Evolutionary conservation across 1,140 invertebrate genomes (phyloP).

Genomic region (Plodia interpunctella): DNA sequence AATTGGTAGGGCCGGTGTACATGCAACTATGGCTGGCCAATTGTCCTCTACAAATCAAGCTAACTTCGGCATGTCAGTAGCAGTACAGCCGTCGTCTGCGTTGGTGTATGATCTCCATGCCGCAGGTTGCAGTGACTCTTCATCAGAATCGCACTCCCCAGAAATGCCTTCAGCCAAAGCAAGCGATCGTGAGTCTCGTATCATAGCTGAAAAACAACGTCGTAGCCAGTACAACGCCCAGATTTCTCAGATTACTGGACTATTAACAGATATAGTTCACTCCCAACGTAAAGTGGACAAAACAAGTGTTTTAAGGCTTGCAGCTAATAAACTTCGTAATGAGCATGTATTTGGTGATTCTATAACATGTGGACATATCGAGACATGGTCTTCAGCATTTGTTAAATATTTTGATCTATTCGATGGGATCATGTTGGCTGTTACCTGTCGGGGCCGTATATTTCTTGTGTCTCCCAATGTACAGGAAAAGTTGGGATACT

Average conservation of each 20-base stretch:
- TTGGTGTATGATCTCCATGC: constrained; percentile 37
- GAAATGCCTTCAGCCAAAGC: constrained; percentile 51
- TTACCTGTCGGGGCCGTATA: constrained; percentile 90
- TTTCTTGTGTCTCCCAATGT: constrained; percentile 91
- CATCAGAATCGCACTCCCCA: constrained; percentile 59
- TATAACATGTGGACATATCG: constrained; percentile 63
- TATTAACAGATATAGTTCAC: constrained; percentile 89
- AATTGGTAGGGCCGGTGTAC: constrained; percentile 37
- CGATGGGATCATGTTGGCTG: constrained; percentile 87
- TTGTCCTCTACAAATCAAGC: constrained; percentile 30
- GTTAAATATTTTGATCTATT: constrained; percentile 78
- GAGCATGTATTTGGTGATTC: constrained; percentile 78
- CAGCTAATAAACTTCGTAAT: constrained; percentile 85
- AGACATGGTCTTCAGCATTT: constrained; percentile 66
- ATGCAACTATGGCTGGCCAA: constrained; percentile 36
- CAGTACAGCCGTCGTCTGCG: constrained; percentile 29
- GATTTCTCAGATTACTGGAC: constrained; percentile 87
- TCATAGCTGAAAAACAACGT: constrained; percentile 92
- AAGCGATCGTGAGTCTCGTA: constrained; percentile 85
- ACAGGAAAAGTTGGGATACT: constrained; percentile 90
- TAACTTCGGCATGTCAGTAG: constrained; percentile 45
- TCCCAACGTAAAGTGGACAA: constrained; percentile 92
- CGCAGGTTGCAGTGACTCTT: constrained; percentile 51
- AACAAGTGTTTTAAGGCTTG: constrained; percentile 91
- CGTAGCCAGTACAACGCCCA: constrained; percentile 93